Conservation (phyloP, 2,113 vertebrate species). For the Rhinoptilus africanus region DNA sequence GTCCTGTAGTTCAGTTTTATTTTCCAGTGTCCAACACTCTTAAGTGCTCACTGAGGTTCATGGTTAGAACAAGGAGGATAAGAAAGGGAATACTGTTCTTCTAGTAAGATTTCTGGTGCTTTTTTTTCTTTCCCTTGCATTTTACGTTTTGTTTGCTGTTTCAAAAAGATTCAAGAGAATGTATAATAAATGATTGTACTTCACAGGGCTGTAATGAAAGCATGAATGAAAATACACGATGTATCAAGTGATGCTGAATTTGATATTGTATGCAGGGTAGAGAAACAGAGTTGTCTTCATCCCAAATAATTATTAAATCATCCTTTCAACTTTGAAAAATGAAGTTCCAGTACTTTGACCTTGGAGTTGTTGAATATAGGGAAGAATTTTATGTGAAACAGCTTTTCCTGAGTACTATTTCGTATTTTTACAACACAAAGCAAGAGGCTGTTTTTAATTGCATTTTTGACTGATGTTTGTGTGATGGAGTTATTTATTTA, state of each 20-base stretch:
- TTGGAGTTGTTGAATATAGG: neutral
- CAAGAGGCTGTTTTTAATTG: neutral
- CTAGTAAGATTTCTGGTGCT: neutral
- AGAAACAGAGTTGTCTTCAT: neutral
- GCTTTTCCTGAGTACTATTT: neutral
- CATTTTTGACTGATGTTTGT: constrained; percentile 23
- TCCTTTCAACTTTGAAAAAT: constrained; percentile 29
- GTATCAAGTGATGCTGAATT: neutral
- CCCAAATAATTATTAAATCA: constrained; percentile 15
- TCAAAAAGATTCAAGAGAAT: neutral
- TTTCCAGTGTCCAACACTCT: neutral
- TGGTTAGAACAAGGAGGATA: neutral
- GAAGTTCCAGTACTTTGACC: neutral
- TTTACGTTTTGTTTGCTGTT: constrained; percentile 16
- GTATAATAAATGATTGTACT: constrained; percentile 29
- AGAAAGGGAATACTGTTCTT: neutral
- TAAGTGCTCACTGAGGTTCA: neutral
- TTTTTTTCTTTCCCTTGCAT: neutral
- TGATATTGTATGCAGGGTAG: neutral
- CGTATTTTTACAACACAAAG: constrained; percentile 1
- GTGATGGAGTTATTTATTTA: neutral
- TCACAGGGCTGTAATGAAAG: neutral
- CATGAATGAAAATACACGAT: neutral
- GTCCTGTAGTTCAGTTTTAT: neutral
- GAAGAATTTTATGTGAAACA: constrained; percentile 8